These are phyloP conservation scores for Saxidomus purpurata DNA, from an alignment of 1,140 invertebrate genomes.

Conservation along the genomic window DNA sequence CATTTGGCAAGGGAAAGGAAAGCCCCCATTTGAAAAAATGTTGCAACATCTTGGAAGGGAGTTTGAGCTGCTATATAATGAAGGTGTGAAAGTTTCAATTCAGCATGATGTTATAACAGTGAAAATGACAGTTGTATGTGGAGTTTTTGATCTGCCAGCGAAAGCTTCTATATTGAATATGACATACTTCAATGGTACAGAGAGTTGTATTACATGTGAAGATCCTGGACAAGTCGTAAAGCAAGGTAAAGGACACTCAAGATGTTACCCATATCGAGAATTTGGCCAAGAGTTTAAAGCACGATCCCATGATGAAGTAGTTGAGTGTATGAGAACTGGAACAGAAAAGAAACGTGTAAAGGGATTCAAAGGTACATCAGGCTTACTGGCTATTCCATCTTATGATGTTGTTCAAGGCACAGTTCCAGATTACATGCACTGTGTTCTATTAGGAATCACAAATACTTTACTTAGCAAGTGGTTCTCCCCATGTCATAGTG, in stretches of 20 bases:
- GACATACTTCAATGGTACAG: no score
- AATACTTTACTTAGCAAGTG: conserved; percentile 39
- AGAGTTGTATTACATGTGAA: no score
- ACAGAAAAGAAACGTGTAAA: no score
- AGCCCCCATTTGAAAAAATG: neutral
- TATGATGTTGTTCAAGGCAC: conserved; percentile 55
- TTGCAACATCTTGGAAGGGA: no score
- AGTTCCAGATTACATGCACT: conserved; percentile 64
- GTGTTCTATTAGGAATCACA: conserved; percentile 52
- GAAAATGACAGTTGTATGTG: no score
- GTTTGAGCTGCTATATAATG: conserved; percentile 45
- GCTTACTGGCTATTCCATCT: neutral
- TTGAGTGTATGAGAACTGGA: conserved; percentile 58
- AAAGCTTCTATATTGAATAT: no score
- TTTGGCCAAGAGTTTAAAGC: no score
- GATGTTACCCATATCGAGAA: no score
- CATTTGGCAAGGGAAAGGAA: neutral
- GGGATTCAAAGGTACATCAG: conserved; percentile 42
- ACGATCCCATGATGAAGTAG: no score
- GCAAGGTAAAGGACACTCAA: no score
- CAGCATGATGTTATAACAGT: neutral
- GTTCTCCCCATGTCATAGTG: conserved; percentile 56
- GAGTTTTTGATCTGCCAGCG: no score
- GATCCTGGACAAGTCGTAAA: no score
- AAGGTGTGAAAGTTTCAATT: neutral